These are phyloP conservation scores for Monarcha castaneiventris DNA, from an alignment of 2,113 vertebrate genomes.

Conservation along the genomic window DNA sequence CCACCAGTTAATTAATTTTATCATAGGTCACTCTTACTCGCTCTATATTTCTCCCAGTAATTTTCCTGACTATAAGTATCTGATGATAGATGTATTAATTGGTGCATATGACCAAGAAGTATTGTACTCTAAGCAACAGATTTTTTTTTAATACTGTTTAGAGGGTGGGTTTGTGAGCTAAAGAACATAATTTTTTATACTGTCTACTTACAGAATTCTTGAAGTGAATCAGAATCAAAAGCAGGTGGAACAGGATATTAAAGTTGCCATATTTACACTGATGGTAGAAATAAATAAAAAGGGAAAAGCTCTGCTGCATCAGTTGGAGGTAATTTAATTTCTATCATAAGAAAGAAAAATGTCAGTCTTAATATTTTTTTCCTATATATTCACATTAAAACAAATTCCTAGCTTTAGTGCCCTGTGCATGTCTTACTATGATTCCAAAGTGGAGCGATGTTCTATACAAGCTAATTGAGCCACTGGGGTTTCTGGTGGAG, in stretches of 20 bases:
- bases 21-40: neutral
- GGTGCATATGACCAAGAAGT: neutral
- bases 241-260: conserved; percentile 94
- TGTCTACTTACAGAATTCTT: conserved; percentile 82
- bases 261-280: conserved; percentile 94
- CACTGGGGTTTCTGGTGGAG: neutral
- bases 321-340: conserved; percentile 85
- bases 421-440: neutral
- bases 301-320: conserved; percentile 93
- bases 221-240: conserved; percentile 97
- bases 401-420: neutral
- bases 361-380: neutral
- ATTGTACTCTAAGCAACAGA: neutral
- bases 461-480: neutral
- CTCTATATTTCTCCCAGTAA: neutral
- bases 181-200: neutral
- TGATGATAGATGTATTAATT: neutral
- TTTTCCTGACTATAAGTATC: neutral
- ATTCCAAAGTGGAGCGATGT: neutral
- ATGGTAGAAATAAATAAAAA: conserved; percentile 99
- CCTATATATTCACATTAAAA: neutral
- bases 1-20: neutral
- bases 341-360: neutral
- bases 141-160: neutral
- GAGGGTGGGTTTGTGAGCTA: neutral